Evolutionary conservation across 1,140 invertebrate species (phyloP), one percentile per base, ranked within the genome.

Genomic region (Nasonia vitripennis): DNA sequence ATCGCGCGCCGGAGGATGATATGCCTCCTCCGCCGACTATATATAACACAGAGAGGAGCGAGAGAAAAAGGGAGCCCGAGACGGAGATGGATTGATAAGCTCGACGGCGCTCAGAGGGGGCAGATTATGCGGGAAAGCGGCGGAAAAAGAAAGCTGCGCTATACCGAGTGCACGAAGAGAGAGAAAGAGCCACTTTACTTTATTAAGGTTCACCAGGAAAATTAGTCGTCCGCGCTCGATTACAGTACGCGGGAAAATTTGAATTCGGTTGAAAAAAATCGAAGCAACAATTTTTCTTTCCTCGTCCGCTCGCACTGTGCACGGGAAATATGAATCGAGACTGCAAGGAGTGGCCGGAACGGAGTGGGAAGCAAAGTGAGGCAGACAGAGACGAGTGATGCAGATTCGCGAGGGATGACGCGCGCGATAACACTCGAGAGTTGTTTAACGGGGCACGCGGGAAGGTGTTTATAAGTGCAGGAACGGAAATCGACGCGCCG

Each of bases 11-110:
- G 41, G 41, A 2, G 41, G 41, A 45, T 45, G 41, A 45, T 45
- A 45, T 10, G 41, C 41, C 7, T 10, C 0, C 41, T 9, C 41
- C 10, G 41, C 1, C 41, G 9, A 70, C 27, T 27, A 11, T 70
- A n/a, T 37, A 10, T 45, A 45, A 45, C 7, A 45, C 41, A 9
- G 41, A 45, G 41, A 37, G 34, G 34, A 37, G n/a, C 20, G 68
- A 31, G 6, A 70, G 27, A 31, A 70, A 70, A 70, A 70, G 31
- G 17, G n/a, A 70, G 11, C 9, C n/a, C 7, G 9, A 31, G 68
- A 23, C 68, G 23, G 68, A 70, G 68, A 70, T 70, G 27, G 27
- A 70, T n/a, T 70, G 68, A 70, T 70, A 70, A 70, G 68, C 10
- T 1, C 3, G 51, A 55, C 17, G 51, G 51, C 10, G 12, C 10